Conservation (phyloP, 2,888 invertebrate species). For the Tetragonisca angustula region DNA sequence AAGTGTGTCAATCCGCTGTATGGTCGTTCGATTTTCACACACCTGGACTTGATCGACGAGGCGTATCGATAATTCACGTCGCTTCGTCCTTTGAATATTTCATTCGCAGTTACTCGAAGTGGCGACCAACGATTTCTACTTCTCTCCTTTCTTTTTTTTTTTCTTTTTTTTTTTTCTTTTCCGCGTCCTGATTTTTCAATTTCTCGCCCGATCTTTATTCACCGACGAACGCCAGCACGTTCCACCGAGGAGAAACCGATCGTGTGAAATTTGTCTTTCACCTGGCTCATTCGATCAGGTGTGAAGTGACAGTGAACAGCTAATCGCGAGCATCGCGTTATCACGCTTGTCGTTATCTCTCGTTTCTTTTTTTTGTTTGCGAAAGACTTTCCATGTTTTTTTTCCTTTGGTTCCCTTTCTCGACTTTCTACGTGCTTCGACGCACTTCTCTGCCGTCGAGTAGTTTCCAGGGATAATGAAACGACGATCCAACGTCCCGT, state of each 20-base stretch:
- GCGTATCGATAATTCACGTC: slow-evolving; percentile 48
- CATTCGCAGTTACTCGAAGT: slow-evolving; percentile 14
- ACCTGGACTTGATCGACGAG: slow-evolving; percentile 30
- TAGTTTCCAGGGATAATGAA: slow-evolving; percentile 3
- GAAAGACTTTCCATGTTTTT: slow-evolving; percentile 35
- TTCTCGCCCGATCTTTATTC: slow-evolving; percentile 28
- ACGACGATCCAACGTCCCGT: not conserved
- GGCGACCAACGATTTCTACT: slow-evolving; percentile 29
- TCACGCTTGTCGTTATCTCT: slow-evolving; percentile 8
- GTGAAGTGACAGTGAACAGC: slow-evolving; percentile 34
- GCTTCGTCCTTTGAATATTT: slow-evolving; percentile 47
- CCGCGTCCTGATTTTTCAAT: slow-evolving; percentile 48
- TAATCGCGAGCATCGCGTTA: slow-evolving; percentile 18
- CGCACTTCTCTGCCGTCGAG: not conserved
- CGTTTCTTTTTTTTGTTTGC: not conserved
- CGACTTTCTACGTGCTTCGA: slow-evolving; percentile 16
- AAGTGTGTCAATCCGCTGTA: slow-evolving; percentile 30
- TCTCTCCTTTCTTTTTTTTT: slow-evolving; percentile 27
- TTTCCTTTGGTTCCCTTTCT: not conserved
- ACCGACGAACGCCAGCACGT: not conserved
- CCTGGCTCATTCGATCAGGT: not conserved
- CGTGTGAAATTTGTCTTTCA: slow-evolving; percentile 28
- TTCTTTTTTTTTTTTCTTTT: not conserved
- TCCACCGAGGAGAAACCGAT: slow-evolving; percentile 33
- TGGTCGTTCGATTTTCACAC: slow-evolving; percentile 41